A percentile compares a stretch with the other conserved stretches of the same genome.
Evolutionary conservation across 2,797 vertebrate species (phyloP).

Genomic region (Staurois parvus): DNA sequence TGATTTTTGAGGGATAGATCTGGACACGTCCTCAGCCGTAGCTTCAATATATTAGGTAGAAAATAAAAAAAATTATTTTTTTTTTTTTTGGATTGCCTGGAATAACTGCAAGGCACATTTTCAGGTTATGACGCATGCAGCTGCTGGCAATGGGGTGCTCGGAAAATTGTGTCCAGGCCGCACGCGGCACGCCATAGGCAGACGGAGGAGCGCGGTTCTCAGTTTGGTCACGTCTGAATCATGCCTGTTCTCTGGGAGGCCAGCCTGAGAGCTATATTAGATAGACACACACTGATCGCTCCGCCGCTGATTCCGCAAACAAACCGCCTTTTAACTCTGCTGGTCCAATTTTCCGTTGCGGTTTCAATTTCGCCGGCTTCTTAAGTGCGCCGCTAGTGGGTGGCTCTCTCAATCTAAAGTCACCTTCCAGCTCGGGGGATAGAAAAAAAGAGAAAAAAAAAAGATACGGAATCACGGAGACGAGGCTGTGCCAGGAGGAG

Average conservation of each 20-base stretch:
- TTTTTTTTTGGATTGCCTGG: neutral
- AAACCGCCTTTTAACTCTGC: slow-evolving; percentile 45
- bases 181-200: neutral
- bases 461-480: neutral
- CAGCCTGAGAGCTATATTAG: slow-evolving; percentile 36
- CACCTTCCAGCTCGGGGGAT: slow-evolving; percentile 14
- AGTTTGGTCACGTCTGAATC: slow-evolving; percentile 30
- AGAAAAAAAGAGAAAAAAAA: neutral
- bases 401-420: slow-evolving; percentile 17
- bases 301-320: slow-evolving; percentile 20
- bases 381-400: slow-evolving; percentile 13
- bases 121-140: neutral
- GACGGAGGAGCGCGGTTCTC: neutral
- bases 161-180: neutral
- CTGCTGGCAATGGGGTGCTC: neutral
- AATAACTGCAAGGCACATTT: neutral
- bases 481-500: neutral
- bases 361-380: slow-evolving; percentile 35
- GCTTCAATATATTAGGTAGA: neutral
- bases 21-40: neutral
- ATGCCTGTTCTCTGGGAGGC: neutral
- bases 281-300: slow-evolving; percentile 24
- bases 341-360: slow-evolving; percentile 32
- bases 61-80: neutral
- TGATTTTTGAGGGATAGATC: too few species aligned